Evolutionary conservation across 2,888 invertebrate genomes (phyloP).

Genomic region (Melangyna quadrimaculata): DNA sequence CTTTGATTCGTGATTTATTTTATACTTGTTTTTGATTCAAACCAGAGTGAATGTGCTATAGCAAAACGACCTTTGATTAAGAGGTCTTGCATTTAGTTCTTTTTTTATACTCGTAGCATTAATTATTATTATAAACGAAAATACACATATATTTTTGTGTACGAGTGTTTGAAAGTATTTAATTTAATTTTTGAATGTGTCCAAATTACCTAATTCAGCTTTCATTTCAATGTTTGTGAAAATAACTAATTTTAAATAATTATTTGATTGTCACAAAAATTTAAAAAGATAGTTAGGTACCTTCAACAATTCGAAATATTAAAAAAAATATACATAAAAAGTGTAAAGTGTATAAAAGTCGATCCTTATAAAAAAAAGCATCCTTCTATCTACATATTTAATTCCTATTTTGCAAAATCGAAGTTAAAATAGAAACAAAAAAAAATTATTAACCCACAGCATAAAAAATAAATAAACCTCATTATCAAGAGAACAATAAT

Average conservation of each 20-base stretch:
- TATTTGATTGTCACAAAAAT: background rate
- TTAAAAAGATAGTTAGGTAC: too few species aligned
- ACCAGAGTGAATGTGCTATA: conserved; percentile 41
- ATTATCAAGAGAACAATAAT: background rate
- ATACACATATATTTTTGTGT: too few species aligned
- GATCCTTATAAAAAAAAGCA: background rate
- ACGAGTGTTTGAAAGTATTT: background rate
- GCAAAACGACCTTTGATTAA: conserved; percentile 62
- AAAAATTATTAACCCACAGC: too few species aligned
- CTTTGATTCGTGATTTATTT: conserved; percentile 43
- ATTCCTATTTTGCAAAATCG: background rate
- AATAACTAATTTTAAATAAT: background rate
- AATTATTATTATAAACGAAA: background rate
- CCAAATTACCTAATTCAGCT: background rate
- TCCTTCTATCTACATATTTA: background rate
- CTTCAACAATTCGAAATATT: background rate
- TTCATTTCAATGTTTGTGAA: background rate
- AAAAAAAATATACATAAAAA: background rate
- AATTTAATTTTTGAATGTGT: background rate
- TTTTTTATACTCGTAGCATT: background rate
- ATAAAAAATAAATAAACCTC: background rate
- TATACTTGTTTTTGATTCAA: background rate
- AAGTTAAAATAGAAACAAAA: background rate
- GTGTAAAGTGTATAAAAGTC: background rate
- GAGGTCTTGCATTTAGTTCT: conserved; percentile 39